Base-by-base conservation (phyloP, 37 sponge, comb jelly and placozoan genomes). In the Dysidea cf. avara region DNA sequence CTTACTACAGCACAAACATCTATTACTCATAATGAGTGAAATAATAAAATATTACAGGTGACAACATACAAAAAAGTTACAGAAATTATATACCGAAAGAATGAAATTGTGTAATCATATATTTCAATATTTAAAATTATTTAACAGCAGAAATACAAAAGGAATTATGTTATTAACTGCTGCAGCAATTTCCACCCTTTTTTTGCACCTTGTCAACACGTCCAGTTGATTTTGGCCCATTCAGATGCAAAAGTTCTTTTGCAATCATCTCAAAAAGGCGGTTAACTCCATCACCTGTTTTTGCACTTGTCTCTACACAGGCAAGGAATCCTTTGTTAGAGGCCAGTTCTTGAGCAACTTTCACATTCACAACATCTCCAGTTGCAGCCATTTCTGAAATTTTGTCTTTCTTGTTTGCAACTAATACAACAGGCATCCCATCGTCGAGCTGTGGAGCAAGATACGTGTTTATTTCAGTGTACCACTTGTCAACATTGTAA, bases 401-500 rank as follows among this genome's bases (percentile, higher is more conserved):
- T 4, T 78, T 25, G 46, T 85, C 85, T 33, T 31, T 71, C 68
- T 85, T 85, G 74, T 85, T 85, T 1, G 60, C 85, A 0, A 85
- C 79, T 50, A 85, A 57, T 36, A 85, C 30, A 13, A 85, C 72
- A 5, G 79, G 78, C 65, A 77, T 56, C 0, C 67, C 68, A 26
- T 54, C 61, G 25, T 77, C 79, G 21, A 70, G 72, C 43, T 83
- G 70, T 39, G 38, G 67, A 17, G 53, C 48, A 20, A 78, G 79
- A 39, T 85, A 85, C 31, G 64, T 57, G 9, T 78, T 36, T 16
- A 85, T 21, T 53, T 85, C 79, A 3, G 37, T 56, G 4, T 72
- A 54, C 85, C 85, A 85, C 48, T 58, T 66, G 50, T 85, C 79
- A 26, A 85, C 16, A 28, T 85, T 67, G 3, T 40, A 38, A 34